Evolutionary conservation across 1,140 invertebrate species (phyloP).

Genomic region (Pygmarrhopalites habei): DNA sequence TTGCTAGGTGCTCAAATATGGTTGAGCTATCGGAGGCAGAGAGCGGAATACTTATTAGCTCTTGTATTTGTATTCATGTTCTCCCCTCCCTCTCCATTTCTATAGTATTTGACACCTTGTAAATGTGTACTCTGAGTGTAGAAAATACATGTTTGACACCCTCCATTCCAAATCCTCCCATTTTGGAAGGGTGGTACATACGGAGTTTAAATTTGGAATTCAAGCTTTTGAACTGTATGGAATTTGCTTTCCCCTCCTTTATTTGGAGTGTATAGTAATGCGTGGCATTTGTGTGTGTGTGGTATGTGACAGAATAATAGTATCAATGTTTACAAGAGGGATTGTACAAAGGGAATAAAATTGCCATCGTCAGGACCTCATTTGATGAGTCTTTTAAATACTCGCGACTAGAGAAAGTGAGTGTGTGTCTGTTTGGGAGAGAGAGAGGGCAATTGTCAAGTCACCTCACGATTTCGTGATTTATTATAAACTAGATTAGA

Average conservation of each 20-base stretch:
- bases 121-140: background rate
- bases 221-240: background rate
- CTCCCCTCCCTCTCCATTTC: background rate
- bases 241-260: too few species aligned
- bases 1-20: background rate
- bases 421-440: background rate
- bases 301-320: background rate
- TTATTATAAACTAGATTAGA: too few species aligned
- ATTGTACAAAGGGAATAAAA: background rate
- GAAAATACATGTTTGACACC: background rate
- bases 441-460: background rate
- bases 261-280: too few species aligned
- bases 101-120: background rate
- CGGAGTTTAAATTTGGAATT: background rate
- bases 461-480: background rate
- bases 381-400: slow-evolving; percentile 1
- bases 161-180: background rate
- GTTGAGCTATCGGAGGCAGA: background rate
- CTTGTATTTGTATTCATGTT: background rate
- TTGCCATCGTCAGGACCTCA: background rate
- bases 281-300: background rate
- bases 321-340: background rate
- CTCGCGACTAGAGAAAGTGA: background rate
- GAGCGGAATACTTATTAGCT: slow-evolving; percentile 2
- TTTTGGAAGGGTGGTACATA: background rate